Evolutionary conservation across 2,797 vertebrate species (phyloP).

Genomic region (Falco naumanni): DNA sequence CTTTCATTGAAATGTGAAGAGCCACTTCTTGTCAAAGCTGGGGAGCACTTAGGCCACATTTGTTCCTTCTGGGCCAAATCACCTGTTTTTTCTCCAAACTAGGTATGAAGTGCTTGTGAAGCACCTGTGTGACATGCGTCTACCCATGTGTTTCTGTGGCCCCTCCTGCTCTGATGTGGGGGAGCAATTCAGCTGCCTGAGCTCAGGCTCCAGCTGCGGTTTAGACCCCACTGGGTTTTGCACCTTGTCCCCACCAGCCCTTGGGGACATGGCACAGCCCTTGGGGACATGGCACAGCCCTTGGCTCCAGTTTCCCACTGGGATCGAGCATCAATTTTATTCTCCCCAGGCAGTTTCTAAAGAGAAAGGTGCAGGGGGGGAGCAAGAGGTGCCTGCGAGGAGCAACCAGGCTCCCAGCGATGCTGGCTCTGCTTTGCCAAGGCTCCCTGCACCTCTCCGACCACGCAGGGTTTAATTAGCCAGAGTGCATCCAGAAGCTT

Average conservation of each 20-base stretch:
- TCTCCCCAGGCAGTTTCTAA: neutral
- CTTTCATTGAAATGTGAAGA: neutral
- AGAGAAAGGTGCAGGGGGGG: neutral
- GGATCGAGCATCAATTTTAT: neutral
- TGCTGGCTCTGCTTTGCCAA: neutral
- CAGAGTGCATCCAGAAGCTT: neutral
- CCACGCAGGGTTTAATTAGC: neutral
- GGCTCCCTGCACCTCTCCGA: neutral
- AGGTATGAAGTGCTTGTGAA: neutral
- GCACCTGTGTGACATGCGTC: rapidly evolving
- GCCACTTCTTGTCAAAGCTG: neutral
- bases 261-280: neutral
- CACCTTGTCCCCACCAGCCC: neutral
- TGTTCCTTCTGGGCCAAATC: neutral
- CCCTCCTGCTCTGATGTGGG: neutral
- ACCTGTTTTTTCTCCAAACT: neutral
- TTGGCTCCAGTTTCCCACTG: neutral
- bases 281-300: neutral
- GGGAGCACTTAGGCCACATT: neutral
- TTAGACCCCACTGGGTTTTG: neutral
- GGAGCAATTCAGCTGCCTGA: neutral
- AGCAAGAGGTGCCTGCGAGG: neutral
- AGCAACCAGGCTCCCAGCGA: neutral
- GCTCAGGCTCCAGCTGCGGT: neutral
- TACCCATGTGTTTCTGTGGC: neutral